A percentile compares a stretch with the other conserved stretches of the same genome.
phyloP scores from a whole-genome alignment of 64 coral and sea anemone species.

The Montipora foliosa region DNA sequence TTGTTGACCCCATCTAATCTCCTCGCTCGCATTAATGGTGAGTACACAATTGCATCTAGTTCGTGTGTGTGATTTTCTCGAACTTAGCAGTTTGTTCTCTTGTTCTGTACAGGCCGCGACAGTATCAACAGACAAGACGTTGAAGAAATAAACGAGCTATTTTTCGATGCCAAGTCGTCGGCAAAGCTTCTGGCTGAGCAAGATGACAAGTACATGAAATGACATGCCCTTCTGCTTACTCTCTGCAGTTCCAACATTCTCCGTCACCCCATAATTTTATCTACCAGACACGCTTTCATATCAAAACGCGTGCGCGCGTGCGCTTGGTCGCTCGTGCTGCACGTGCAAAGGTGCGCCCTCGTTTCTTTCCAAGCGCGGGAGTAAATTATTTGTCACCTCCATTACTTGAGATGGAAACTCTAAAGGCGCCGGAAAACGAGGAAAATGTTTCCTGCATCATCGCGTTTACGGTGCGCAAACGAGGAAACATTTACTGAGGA shows the following conservation, averaged over 20 bases:
- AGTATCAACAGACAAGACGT: slow-evolving; percentile 90
- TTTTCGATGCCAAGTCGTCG: slow-evolving; percentile 97
- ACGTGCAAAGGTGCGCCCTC: background rate
- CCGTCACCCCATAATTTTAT: too few relatives aligned
- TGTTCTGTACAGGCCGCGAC: slow-evolving; percentile 73
- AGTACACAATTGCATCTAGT: background rate
- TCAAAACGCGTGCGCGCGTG: too few relatives aligned
- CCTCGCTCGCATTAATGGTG: slow-evolving; percentile 95
- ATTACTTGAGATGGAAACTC: too few relatives aligned
- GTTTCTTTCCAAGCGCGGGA: background rate
- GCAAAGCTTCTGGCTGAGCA: slow-evolving; percentile 97
- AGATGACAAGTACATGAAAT: slow-evolving; percentile 99
- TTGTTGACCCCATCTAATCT: slow-evolving; percentile 90
- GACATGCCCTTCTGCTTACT: background rate
- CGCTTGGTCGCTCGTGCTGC: background rate
- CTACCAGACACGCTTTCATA: background rate
- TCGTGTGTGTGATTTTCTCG: background rate
- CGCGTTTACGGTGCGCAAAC: too few relatives aligned
- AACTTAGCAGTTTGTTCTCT: background rate
- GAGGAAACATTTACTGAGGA: too few relatives aligned
- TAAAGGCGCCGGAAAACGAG: too few relatives aligned
- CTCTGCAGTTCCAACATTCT: too few relatives aligned
- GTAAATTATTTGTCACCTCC: too few relatives aligned
- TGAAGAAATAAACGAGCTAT: slow-evolving; percentile 98
- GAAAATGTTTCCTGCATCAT: too few relatives aligned